phyloP scores from a whole-genome alignment of 2,797 vertebrate species.

The Anguilla megastoma region DNA sequence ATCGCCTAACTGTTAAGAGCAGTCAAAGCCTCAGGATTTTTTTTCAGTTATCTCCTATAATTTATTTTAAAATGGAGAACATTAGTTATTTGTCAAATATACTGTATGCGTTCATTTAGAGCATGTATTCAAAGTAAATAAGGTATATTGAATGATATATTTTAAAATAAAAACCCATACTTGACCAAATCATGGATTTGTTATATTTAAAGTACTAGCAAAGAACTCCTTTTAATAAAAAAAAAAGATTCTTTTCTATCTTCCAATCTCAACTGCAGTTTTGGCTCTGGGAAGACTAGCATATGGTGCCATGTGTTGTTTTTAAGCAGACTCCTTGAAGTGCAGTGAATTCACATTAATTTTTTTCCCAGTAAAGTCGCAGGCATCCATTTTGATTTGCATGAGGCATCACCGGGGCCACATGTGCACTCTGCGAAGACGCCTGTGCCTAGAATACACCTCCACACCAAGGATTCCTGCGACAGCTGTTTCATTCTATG shows the following conservation, averaged over 20 bases:
- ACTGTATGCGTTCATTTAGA: too few species aligned
- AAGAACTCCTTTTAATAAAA: neutral
- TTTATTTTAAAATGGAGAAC: too few species aligned
- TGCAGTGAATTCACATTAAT: slow-evolving; percentile 59
- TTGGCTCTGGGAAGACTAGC: slow-evolving; percentile 50
- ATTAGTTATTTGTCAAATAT: too few species aligned
- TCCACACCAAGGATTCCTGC: slow-evolving; percentile 48
- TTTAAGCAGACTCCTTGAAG: slow-evolving; percentile 61
- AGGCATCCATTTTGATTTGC: slow-evolving; percentile 66
- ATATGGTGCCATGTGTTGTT: slow-evolving; percentile 72
- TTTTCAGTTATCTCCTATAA: too few species aligned
- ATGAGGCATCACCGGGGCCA: slow-evolving; percentile 61
- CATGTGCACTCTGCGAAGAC: slow-evolving; percentile 54
- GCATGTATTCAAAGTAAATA: neutral
- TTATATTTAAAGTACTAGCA: neutral
- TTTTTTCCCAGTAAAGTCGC: slow-evolving; percentile 54
- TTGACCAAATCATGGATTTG: too few species aligned
- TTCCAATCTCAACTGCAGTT: slow-evolving; percentile 53
- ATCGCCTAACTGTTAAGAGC: too few species aligned
- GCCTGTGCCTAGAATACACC: slow-evolving; percentile 45
- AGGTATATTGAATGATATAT: neutral
- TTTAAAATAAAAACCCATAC: neutral
- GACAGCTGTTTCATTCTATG: slow-evolving; percentile 64
- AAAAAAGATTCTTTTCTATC: slow-evolving; percentile 27
- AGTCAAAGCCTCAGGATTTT: too few species aligned